Evolutionary conservation across 2,888 invertebrate species (phyloP), one percentile per base, ranked within the genome.

Genomic region (Eristalis pertinax): DNA sequence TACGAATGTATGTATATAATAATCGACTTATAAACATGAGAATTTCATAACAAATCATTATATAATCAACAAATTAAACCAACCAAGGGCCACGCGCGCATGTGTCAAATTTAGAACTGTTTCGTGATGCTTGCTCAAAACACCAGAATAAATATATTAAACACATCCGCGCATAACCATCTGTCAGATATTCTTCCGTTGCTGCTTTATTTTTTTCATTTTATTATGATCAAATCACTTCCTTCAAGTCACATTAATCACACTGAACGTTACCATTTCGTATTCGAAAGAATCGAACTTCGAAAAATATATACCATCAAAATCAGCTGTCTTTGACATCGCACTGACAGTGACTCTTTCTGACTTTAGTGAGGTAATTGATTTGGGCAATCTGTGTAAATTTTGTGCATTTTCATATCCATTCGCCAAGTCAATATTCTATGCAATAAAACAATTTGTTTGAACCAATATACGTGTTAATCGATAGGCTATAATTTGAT

Each of bases 281-380:
- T 0, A 11, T 7, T 7, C 19, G 13, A 73, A 29, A 15, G 0
- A 29, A 60, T 76, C 76, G 76, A 76, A 82, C 2, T 60, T 76
- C 76, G 76, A 82, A 70, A 64, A 74, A 26, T 43, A 72, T 2
- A 41, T 63, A 4, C 29, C 13, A 19, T 35, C 69, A 74, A 58
- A 64, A 72, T 56, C 82, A 82, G 76, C 82, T 76, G 82, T 38
- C 60, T 70, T 26, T 72, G 81, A 75, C 69, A 64, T 68, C 13
- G 15, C 5, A 50, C 19, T 41, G 60, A 56, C 82, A 76, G 62
- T 82, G 63, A 19, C n/a, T 24, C 32, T 58, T 65, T 35, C 0
- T 15, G 35, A 41, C 10, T n/a, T 1, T 13, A 15, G 63, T 81
- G 81, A 81, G 81, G 81, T 81, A 81, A 75, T 80, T 24, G 13